Evolutionary conservation across 2,888 invertebrate genomes (phyloP), one percentile per base, ranked within the genome.

Genomic region (Agrilus cyanescens): DNA sequence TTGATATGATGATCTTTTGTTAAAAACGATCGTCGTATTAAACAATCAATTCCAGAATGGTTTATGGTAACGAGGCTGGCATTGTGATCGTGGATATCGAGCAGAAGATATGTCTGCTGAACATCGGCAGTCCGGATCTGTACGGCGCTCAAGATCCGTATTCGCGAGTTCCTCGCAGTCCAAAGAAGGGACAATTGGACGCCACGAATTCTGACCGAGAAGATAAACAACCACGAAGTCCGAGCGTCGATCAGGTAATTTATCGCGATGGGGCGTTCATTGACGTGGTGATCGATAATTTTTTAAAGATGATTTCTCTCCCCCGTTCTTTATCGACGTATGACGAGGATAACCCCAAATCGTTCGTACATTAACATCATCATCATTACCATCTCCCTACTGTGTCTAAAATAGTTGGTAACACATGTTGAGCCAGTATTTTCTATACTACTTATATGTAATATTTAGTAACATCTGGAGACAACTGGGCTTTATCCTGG

Each of bases 21-120:
- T 10, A 4, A 10, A 1, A 38, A 12, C n/a, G 14, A 5, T 13
- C 2, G 12, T 14, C 12, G 4, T 12, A 32, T 32, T 32, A 14
- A 14, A n/a, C 33, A n/a, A 10, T n/a, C 13, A n/a, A 33, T 32
- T 34, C 7, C 31, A 96, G 96, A 65, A 79, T 97, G 82, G 90
- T 94, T 60, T 96, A 94, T 74, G 96, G 96, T 59, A 95, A 91
- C 66, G 95, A 96, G 71, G 84, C 86, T 58, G 95, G 96, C 57
- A 75, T 97, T 66, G 93, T 91, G 65, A 83, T 97, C 69, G 81
- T 94, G 62, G 97, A 97, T 75, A 82, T 89, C 68, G 77, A 88
- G 63, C 93, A 94, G 69, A 89, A 88, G 72, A 76, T 81, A 51
- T 85, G 87, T 67, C 77, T 96, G 61, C 74, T 87, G 53, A 93